A percentile compares a stretch with the other conserved stretches of the same genome.
Evolutionary conservation across 2,888 invertebrate genomes (phyloP).

Genomic region (Rhagium mordax): DNA sequence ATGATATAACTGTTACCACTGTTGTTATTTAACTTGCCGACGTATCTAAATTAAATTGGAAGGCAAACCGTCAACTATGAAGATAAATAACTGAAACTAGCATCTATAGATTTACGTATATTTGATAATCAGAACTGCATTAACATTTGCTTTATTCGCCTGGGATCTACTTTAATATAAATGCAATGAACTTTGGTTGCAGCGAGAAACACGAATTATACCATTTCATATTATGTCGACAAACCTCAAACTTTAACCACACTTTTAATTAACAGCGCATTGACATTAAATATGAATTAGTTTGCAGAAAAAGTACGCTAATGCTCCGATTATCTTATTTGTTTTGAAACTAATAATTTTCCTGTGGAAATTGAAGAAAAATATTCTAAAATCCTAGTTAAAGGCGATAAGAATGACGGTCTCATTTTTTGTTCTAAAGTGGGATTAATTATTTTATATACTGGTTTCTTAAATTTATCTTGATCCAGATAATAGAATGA

Average conservation of each 20-base stretch:
- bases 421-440: too few species aligned
- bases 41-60: slow-evolving; percentile 31
- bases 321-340: too few species aligned
- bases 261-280: not conserved
- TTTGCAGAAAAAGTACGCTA: too few species aligned
- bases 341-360: too few species aligned
- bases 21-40: slow-evolving; percentile 31
- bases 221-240: not conserved
- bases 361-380: too few species aligned
- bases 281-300: not conserved
- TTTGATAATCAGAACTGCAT: slow-evolving; percentile 30
- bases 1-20: slow-evolving; percentile 28
- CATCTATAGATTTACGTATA: slow-evolving; percentile 28
- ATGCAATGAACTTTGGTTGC: slow-evolving; percentile 25
- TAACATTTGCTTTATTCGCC: slow-evolving; percentile 29
- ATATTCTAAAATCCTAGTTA: too few species aligned
- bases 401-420: too few species aligned
- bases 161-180: slow-evolving; percentile 28
- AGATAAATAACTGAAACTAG: slow-evolving; percentile 32
- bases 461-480: not conserved
- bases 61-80: slow-evolving; percentile 26
- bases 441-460: too few species aligned
- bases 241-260: slow-evolving; percentile 8
- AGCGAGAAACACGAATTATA: slow-evolving; percentile 12
- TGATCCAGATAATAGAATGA: not conserved